Base-by-base conservation (phyloP, 2,113 vertebrate species). In the Antechinus flavipes region DNA sequence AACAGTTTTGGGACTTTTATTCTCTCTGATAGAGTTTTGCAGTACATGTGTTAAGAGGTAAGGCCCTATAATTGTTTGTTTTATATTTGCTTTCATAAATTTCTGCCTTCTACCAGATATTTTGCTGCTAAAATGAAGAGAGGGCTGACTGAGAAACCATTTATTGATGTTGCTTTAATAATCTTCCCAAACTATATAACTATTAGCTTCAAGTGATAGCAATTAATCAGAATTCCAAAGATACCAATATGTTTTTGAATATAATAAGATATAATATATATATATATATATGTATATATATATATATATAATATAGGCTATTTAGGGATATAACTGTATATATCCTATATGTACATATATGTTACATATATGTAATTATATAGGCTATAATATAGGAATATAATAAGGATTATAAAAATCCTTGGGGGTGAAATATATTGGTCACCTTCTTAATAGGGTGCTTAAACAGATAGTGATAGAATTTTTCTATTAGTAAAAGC, bases 191-290 rank as follows among this genome's bases (percentile, higher is more conserved):
- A 8, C n/a, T 42, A 0, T 84, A 50, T 89, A 84, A 35, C 26
- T 91, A 19, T 54, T 46, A n/a, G 90, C 22, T 94, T 46, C 14
- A n/a, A 14, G 10, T 54, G 1, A 22, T 47, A 84, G 90, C 8
- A 35, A 91, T 95, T 93, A 58, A 90, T 95, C 52, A 84, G 19
- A 54, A 12, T 91, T 90, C 93, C 90, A 76, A n/a, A 84, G n/a
- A 42, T 9, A 84, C 5, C 16, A 42, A 84, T 22, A 84, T 6
- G 49, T 55, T 52, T 84, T 90, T 93, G 54, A 92, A 23, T 94
- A 68, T 35, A 68, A 16, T 16, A 68, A 0, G 61, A 68, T 30
- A 61, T 35, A 30, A 52, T 52, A 52, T 52, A 52, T 52, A 52
- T 52, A 52, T n/a, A n/a, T n/a, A n/a, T n/a, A n/a, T n/a, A n/a